phyloP scores from a whole-genome alignment of 2,888 invertebrate genomes.

The Mycalesis mineus region DNA sequence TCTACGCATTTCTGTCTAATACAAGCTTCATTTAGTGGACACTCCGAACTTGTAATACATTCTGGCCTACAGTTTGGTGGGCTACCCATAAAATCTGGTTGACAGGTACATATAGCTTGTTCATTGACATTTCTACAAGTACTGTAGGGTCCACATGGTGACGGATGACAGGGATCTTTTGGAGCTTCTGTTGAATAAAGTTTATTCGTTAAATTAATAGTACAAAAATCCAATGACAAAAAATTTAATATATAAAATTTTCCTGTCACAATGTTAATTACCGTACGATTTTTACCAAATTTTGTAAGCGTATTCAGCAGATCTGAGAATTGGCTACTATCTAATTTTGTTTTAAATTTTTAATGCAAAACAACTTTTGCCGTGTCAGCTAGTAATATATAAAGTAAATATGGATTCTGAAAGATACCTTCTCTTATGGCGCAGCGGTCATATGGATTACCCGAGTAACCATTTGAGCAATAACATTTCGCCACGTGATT shows the following conservation, averaged over 20 bases:
- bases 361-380: no score
- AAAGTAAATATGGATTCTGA: background rate
- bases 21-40: conserved; percentile 87
- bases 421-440: conserved; percentile 54
- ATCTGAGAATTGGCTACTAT: no score
- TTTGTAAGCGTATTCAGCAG: no score
- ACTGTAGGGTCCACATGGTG: conserved; percentile 89
- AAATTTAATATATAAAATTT: background rate
- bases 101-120: conserved; percentile 84
- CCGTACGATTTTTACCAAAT: no score
- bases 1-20: conserved; percentile 86
- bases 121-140: conserved; percentile 80
- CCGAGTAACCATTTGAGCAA: conserved; percentile 81
- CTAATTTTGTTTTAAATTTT: no score
- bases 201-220: background rate
- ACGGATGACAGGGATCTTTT: conserved; percentile 83
- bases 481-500: conserved; percentile 87
- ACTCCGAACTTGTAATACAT: conserved; percentile 88
- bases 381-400: no score
- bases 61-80: conserved; percentile 88
- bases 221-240: background rate
- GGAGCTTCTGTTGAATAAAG: conserved; percentile 48
- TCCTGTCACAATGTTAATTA: no score
- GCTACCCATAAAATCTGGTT: conserved; percentile 82
- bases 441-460: conserved; percentile 82